These are phyloP conservation scores for Aphrophora alni DNA, from an alignment of 2,888 invertebrate species.

Conservation along the genomic window DNA sequence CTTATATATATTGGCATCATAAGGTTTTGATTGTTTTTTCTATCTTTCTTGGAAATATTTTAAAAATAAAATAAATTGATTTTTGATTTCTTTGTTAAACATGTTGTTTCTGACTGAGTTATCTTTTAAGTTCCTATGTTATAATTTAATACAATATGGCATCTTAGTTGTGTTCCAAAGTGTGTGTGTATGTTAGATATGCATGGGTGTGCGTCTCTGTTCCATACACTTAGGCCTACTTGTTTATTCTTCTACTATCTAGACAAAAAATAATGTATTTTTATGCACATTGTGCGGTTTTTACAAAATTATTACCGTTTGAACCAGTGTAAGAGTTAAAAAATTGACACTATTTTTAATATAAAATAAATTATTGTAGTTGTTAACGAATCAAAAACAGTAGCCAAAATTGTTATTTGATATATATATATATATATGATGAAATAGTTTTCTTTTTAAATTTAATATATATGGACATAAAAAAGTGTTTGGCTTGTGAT, in stretches of 20 bases:
- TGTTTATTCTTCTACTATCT: conserved; percentile 30
- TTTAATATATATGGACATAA: conserved; percentile 32
- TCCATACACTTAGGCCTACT: conserved; percentile 39
- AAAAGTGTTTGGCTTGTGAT: conserved; percentile 47
- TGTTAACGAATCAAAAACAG: conserved; percentile 36
- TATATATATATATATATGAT: conserved; percentile 42
- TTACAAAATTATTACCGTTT: conserved; percentile 38
- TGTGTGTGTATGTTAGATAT: conserved; percentile 40
- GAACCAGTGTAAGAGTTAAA: conserved; percentile 31
- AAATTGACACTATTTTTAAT: conserved; percentile 44
- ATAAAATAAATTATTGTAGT: conserved; percentile 36
- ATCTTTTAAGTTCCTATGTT: conserved; percentile 33
- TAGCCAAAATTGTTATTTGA: conserved; percentile 48
- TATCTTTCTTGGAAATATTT: not conserved
- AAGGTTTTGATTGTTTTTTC: not conserved
- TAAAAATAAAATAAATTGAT: not conserved
- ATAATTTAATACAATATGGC: conserved; percentile 42
- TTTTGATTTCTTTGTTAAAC: not conserved
- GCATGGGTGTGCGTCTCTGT: conserved; percentile 41
- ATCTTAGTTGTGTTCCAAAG: conserved; percentile 39
- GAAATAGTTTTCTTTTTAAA: conserved; percentile 9
- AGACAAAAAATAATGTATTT: conserved; percentile 24
- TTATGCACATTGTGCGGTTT: conserved; percentile 32
- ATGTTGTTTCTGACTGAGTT: not conserved
- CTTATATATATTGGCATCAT: not conserved